phyloP scores from a whole-genome alignment of 2,797 vertebrate genomes.

The Takifugu rubripes region DNA sequence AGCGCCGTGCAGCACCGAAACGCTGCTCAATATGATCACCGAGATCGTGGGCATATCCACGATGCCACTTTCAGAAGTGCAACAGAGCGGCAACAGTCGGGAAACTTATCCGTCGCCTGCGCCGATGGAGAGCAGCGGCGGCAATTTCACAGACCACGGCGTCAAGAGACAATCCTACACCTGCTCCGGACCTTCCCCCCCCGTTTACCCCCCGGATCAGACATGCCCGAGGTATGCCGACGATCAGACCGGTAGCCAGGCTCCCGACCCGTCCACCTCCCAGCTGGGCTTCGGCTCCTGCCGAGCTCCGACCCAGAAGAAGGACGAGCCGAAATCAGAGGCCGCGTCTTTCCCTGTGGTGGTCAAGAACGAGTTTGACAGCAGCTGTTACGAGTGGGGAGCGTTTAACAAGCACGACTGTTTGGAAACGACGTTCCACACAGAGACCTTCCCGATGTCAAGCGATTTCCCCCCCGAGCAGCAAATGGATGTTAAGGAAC shows the following conservation, averaged over 20 bases:
- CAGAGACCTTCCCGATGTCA: conserved; percentile 80
- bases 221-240: conserved; percentile 73
- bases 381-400: conserved; percentile 89
- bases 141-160: conserved; percentile 66
- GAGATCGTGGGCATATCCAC: conserved; percentile 94
- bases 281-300: conserved; percentile 68
- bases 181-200: conserved; percentile 68
- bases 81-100: conserved; percentile 70
- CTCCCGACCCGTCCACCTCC: conserved; percentile 71
- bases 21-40: conserved; percentile 96
- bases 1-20: conserved; percentile 91
- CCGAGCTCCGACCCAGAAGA: conserved; percentile 57
- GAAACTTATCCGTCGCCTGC: conserved; percentile 71
- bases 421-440: conserved; percentile 77
- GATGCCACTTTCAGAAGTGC: conserved; percentile 81
- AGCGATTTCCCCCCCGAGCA: conserved; percentile 77
- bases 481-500: conserved; percentile 82
- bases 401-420: conserved; percentile 76
- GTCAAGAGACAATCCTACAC: conserved; percentile 78
- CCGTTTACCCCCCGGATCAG: conserved; percentile 76
- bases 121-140: conserved; percentile 60
- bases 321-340: conserved; percentile 71
- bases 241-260: conserved; percentile 68
- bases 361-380: conserved; percentile 88
- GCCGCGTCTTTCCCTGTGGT: conserved; percentile 80